These are phyloP conservation scores for Hypolimnas misippus DNA, from an alignment of 2,888 invertebrate species.

Conservation along the genomic window DNA sequence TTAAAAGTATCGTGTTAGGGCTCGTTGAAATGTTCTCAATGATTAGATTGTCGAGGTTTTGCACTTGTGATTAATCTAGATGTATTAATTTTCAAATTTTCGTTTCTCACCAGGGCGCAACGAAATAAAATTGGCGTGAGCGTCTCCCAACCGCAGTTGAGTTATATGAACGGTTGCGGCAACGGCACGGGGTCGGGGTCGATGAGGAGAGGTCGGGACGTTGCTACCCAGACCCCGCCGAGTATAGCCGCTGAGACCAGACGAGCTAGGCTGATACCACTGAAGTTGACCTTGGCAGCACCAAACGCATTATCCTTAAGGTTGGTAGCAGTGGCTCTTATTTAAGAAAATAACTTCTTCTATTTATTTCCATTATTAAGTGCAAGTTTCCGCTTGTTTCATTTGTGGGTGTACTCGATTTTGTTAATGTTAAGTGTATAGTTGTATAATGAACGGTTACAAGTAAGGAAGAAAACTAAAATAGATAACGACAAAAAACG, in stretches of 20 bases:
- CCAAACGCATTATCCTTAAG: slow-evolving; percentile 73
- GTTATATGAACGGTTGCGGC: slow-evolving; percentile 84
- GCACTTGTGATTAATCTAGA: too few species aligned
- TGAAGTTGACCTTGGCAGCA: slow-evolving; percentile 67
- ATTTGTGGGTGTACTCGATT: too few species aligned
- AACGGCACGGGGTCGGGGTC: slow-evolving; percentile 52
- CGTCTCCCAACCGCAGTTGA: slow-evolving; percentile 83
- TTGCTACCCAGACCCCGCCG: slow-evolving; percentile 88
- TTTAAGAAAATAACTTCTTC: background rate
- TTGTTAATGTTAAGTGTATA: too few species aligned
- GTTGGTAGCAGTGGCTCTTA: slow-evolving; percentile 50
- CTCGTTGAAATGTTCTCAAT: too few species aligned
- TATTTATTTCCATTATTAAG: too few species aligned
- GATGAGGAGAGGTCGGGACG: slow-evolving; percentile 81
- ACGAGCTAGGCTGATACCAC: slow-evolving; percentile 63
- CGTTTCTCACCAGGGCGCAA: slow-evolving; percentile 55
- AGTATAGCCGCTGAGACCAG: slow-evolving; percentile 88
- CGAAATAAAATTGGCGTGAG: slow-evolving; percentile 82
- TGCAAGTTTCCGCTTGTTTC: too few species aligned
- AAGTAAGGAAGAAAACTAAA: too few species aligned
- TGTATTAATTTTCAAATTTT: background rate
- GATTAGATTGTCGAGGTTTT: too few species aligned
- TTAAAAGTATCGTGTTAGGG: too few species aligned
- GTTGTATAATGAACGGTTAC: too few species aligned
- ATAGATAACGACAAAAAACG: too few species aligned